Base-by-base conservation (phyloP, 2,113 vertebrate species). In the Mormyrus iriodes region DNA sequence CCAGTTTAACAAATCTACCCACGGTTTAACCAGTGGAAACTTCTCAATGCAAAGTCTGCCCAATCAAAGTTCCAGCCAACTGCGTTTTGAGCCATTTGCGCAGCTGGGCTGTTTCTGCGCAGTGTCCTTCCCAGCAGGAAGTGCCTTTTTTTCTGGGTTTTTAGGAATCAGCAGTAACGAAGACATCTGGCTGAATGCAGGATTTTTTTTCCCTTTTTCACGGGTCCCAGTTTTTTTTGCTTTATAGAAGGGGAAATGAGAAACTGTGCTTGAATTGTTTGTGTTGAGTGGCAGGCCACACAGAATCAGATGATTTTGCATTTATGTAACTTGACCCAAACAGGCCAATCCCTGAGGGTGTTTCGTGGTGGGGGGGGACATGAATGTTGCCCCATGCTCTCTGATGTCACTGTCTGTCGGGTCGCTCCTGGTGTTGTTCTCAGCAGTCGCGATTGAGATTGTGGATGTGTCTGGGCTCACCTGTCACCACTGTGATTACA, bases 401-500 rank as follows among this genome's bases (percentile, higher is more conserved):
- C 86, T n/a, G 35, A 42, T 61, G 31, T 44, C 42, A 0, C 86
- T 10, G 52, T 15, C 51, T 3, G 31, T 19, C 13, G 10, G 12
- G 49, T 87, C 6, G 46, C 52, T 46, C 48, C 53, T n/a, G 15
- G 19, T 58, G n/a, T 55, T 13, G 21, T 15, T 4, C 42, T 61
- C 46, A 55, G 65, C 17, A 19, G 73, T 24, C 7, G 9, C 10
- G 31, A 35, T 4, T 4, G 86, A 31, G 42, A 24, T 2, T 13
- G 39, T 1, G 24, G 52, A 10, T 24, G 19, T 19, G 1, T 58
- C 5, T 27, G 17, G 52, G 42, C 86, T 88, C 73, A 86, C 52
- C 24, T 48, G 3, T 61, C n/a, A 12, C 13, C 52, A n/a, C 73
- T 89, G 21, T 88, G 86, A 93, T 90, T 87, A 4, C 90, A 98